Evolutionary conservation across 2,888 invertebrate species (phyloP).

Genomic region (Dioctria rufipes): DNA sequence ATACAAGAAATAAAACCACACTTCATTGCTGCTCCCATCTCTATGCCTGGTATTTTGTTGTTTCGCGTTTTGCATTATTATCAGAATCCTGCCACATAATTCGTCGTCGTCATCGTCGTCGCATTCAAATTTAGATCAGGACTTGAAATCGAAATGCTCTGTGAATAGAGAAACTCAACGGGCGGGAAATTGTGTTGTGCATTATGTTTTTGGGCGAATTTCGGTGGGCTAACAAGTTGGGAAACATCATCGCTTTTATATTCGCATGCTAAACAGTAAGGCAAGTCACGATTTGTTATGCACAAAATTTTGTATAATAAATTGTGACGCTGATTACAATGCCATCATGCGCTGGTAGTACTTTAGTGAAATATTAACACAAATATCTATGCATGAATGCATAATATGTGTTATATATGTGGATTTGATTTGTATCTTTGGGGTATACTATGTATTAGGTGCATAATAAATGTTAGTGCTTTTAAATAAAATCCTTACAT

Average conservation of each 20-base stretch:
- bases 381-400: background rate
- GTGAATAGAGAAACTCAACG: background rate
- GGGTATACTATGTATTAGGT: too few species aligned
- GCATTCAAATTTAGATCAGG: constrained; percentile 41
- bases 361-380: constrained; percentile 26
- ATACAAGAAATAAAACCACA: too few species aligned
- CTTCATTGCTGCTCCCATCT: background rate
- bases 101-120: background rate
- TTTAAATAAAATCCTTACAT: background rate
- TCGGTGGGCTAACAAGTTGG: background rate
- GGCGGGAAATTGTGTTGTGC: background rate
- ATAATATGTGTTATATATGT: background rate
- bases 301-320: constrained; percentile 31
- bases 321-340: constrained; percentile 40
- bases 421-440: too few species aligned
- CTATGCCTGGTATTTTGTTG: background rate
- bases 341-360: background rate
- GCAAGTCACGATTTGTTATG: constrained; percentile 43
- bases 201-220: background rate
- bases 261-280: constrained; percentile 9
- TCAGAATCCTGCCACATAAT: constrained; percentile 25
- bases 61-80: constrained; percentile 7
- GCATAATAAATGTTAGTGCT: too few species aligned
- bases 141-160: background rate
- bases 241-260: background rate